These are phyloP conservation scores for Ciconia maguari DNA, from an alignment of 2,113 vertebrate genomes.

Conservation along the genomic window DNA sequence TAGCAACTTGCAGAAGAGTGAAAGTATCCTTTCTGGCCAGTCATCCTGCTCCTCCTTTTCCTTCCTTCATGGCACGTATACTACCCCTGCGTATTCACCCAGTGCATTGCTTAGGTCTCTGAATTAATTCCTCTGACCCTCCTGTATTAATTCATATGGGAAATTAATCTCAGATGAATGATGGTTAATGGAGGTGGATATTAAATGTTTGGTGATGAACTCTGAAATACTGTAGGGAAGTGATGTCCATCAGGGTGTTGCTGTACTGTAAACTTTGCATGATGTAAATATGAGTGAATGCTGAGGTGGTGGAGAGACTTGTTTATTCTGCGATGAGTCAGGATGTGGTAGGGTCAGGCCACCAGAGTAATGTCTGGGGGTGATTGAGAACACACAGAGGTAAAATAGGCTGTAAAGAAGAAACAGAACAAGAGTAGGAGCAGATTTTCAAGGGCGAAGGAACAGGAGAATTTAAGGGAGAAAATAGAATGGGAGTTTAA, in stretches of 20 bases:
- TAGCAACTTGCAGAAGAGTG: neutral
- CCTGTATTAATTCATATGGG: neutral
- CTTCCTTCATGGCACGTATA: fast-evolving
- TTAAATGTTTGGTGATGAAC: neutral
- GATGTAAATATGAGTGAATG: neutral
- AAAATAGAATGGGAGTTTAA: neutral
- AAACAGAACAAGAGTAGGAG: neutral
- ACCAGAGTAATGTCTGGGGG: neutral
- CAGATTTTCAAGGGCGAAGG: neutral
- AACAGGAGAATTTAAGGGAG: neutral
- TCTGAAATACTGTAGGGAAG: neutral
- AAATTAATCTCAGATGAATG: neutral
- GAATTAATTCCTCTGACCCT: neutral
- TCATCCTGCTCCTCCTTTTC: neutral
- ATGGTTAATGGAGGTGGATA: neutral
- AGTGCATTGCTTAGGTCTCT: neutral
- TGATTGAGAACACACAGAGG: neutral
- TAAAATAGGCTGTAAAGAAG: neutral
- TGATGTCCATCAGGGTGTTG: neutral
- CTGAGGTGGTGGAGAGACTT: neutral
- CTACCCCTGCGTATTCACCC: too few species aligned
- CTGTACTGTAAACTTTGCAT: neutral
- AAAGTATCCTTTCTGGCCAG: neutral
- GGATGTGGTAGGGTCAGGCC: neutral
- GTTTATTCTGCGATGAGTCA: neutral